Evolutionary conservation across 1,140 invertebrate genomes (phyloP).

Genomic region (Belonocnema kinseyi): DNA sequence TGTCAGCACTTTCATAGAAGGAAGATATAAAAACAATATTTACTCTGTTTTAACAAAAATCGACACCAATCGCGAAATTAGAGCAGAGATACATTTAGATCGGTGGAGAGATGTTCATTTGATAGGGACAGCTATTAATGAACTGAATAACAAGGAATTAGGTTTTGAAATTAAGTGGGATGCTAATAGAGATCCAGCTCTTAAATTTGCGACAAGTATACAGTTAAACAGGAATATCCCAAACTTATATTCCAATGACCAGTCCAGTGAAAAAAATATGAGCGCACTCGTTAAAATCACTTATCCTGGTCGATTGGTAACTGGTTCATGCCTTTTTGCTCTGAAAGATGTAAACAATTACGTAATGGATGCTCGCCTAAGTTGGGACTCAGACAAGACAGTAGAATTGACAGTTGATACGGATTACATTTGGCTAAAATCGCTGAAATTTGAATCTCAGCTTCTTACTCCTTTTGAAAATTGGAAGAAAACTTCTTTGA

Average conservation of each 20-base stretch:
- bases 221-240: conserved; percentile 69
- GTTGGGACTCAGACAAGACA: conserved; percentile 77
- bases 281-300: conserved; percentile 79
- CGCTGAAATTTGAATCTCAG: conserved; percentile 73
- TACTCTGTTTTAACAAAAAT: conserved; percentile 79
- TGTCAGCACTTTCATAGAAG: conserved; percentile 79
- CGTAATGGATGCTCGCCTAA: conserved; percentile 69
- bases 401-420: conserved; percentile 76
- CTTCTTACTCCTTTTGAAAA: conserved; percentile 83
- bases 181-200: conserved; percentile 85
- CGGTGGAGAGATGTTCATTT: conserved; percentile 85
- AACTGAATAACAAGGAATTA: conserved; percentile 78
- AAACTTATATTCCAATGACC: conserved; percentile 48
- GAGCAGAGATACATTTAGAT: conserved; percentile 83
- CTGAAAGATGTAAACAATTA: conserved; percentile 71
- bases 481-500: conserved; percentile 83
- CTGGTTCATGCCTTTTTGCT: conserved; percentile 76
- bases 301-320: conserved; percentile 84
- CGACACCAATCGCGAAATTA: conserved; percentile 72
- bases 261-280: conserved; percentile 77
- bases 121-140: conserved; percentile 77
- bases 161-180: conserved; percentile 87
- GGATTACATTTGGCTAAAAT: conserved; percentile 71
- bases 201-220: conserved; percentile 79
- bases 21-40: conserved; percentile 80